Conservation (phyloP, 2,113 vertebrate species). For the Labrus mixtus region DNA sequence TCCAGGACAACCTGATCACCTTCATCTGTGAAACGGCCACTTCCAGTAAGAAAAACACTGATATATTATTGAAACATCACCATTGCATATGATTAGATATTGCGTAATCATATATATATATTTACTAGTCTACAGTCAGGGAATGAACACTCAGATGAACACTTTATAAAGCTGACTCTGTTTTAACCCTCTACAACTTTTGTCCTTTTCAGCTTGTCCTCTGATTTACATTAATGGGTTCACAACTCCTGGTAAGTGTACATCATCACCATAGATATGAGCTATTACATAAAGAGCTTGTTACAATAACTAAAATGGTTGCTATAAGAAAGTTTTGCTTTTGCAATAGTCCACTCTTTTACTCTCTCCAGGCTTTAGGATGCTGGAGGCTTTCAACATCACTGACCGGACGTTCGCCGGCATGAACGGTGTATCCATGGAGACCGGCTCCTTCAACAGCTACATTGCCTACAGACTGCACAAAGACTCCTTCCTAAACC, state of each 20-base stretch:
- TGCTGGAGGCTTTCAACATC: conserved; percentile 97
- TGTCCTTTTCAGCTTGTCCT: conserved; percentile 90
- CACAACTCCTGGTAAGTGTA: conserved; percentile 93
- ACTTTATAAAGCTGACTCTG: background rate
- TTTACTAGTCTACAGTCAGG: conserved; percentile 11
- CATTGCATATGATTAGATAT: background rate
- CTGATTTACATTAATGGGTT: conserved; percentile 98
- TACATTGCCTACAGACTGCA: conserved; percentile 92
- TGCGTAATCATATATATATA: background rate
- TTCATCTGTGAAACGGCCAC: conserved; percentile 99
- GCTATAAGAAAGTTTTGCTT: background rate
- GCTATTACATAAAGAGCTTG: conserved; percentile 15
- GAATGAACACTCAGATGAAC: conserved; percentile 23
- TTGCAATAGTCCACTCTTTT: conserved; percentile 12
- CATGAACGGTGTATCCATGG: conserved; percentile 94
- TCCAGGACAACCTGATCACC: conserved; percentile 97
- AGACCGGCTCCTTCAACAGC: conserved; percentile 96
- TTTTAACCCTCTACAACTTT: background rate
- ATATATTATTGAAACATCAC: background rate
- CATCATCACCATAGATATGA: conserved; percentile 6
- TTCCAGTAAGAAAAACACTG: conserved; percentile 85
- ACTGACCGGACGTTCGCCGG: conserved; percentile 93
- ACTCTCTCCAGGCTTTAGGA: conserved; percentile 90
- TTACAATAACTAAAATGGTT: background rate
- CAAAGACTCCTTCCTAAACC: conserved; percentile 92